Evolutionary conservation across 2,113 vertebrate species (phyloP).

Genomic region (Phylloscopus trochiloides): DNA sequence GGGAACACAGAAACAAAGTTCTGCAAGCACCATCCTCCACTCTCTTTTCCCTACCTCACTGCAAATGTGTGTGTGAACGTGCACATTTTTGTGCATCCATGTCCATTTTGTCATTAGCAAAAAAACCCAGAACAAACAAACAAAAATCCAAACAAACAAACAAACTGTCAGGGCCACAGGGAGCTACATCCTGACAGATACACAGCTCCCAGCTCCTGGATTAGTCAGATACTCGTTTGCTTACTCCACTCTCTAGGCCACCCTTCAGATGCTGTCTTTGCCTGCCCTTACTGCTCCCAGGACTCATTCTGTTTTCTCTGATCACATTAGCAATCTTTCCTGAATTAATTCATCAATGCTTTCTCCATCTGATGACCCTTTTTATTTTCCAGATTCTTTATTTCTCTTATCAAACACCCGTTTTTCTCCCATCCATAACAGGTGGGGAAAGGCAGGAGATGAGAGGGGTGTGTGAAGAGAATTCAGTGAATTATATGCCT

Average conservation of each 20-base stretch:
- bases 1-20: neutral
- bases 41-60: neutral
- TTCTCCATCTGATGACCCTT: neutral
- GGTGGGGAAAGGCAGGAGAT: neutral
- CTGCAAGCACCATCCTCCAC: neutral
- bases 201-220: neutral
- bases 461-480: neutral
- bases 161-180: neutral
- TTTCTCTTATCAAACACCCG: neutral
- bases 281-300: neutral
- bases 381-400: neutral
- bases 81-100: neutral
- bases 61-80: accelerated
- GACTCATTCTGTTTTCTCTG: neutral
- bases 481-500: neutral
- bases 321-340: neutral
- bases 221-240: neutral
- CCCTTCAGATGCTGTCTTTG: neutral
- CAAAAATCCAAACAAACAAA: neutral
- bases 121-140: too few species aligned
- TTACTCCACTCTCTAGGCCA: neutral
- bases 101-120: neutral
- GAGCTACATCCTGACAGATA: neutral
- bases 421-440: neutral
- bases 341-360: neutral